Percentiles rank a stretch among this genome's conserved stretches.
Conservation (phyloP, 2,888 invertebrate species). For the Dinocampus coccinellae region DNA sequence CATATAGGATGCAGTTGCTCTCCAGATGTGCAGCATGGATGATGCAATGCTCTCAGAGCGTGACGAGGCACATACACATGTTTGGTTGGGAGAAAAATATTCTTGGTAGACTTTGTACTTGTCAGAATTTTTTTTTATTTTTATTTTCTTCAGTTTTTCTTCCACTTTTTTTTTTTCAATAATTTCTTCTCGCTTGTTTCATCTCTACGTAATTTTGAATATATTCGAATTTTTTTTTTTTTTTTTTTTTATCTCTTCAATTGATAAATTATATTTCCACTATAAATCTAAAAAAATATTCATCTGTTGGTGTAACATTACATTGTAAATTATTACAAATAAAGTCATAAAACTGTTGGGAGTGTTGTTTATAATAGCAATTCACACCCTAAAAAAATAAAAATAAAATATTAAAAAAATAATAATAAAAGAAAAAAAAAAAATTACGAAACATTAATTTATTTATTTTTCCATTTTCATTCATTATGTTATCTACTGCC, state of each 20-base stretch:
- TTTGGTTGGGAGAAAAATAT: background rate
- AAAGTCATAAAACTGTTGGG: background rate
- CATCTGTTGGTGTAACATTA: background rate
- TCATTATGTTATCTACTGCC: background rate
- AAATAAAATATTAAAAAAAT: too few species aligned
- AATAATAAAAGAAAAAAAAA: background rate
- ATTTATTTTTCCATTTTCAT: background rate
- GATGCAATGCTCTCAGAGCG: background rate
- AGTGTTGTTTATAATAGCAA: background rate
- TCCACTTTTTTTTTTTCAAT: background rate
- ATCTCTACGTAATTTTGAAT: too few species aligned
- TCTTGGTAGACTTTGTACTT: background rate
- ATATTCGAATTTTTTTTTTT: too few species aligned
- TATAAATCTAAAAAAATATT: too few species aligned
- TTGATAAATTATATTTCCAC: too few species aligned
- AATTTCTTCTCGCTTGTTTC: too few species aligned
- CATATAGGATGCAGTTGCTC: slow-evolving; percentile 10
- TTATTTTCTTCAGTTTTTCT: background rate
- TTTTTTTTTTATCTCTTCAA: background rate
- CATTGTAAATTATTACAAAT: background rate
- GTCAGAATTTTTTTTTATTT: background rate
- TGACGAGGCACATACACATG: background rate
- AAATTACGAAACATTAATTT: background rate
- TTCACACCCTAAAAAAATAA: background rate
- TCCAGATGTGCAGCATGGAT: slow-evolving; percentile 15